Conservation (phyloP, 2,113 vertebrate genomes). For the Sula dactylatra region DNA sequence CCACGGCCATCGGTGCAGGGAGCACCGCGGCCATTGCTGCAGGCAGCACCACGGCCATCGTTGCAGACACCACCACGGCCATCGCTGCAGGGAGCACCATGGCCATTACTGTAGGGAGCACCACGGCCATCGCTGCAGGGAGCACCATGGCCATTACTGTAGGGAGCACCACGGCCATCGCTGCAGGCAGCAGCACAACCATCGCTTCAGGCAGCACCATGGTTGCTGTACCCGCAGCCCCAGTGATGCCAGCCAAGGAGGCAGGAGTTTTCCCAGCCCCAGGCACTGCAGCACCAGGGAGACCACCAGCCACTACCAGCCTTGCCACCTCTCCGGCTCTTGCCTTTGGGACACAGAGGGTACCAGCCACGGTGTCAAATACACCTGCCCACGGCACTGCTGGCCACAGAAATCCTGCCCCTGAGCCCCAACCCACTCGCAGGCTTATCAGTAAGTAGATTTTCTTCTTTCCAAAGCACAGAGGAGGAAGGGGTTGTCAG, state of each 20-base stretch:
- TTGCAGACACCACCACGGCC: background rate
- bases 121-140: fast-evolving
- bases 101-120: background rate
- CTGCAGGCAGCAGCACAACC: fast-evolving
- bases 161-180: fast-evolving
- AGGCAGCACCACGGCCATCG: fast-evolving
- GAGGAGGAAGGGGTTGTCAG: background rate
- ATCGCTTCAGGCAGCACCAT: background rate
- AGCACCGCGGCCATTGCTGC: fast-evolving
- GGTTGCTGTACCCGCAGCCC: background rate
- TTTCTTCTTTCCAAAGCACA: background rate
- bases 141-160: fast-evolving
- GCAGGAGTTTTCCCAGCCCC: fast-evolving
- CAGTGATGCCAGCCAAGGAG: background rate
- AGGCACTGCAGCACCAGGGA: fast-evolving
- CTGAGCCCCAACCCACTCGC: background rate
- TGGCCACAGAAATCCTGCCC: background rate
- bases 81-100: too few relatives aligned
- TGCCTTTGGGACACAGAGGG: background rate
- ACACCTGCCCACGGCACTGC: background rate
- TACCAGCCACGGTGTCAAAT: background rate
- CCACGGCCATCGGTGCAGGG: fast-evolving
- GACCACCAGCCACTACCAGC: background rate
- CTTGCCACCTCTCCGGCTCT: background rate
- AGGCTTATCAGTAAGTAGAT: background rate